Evolutionary conservation across 2,888 invertebrate species (phyloP), one percentile per base, ranked within the genome.

Genomic region (Heteromyza rotundicornis): DNA sequence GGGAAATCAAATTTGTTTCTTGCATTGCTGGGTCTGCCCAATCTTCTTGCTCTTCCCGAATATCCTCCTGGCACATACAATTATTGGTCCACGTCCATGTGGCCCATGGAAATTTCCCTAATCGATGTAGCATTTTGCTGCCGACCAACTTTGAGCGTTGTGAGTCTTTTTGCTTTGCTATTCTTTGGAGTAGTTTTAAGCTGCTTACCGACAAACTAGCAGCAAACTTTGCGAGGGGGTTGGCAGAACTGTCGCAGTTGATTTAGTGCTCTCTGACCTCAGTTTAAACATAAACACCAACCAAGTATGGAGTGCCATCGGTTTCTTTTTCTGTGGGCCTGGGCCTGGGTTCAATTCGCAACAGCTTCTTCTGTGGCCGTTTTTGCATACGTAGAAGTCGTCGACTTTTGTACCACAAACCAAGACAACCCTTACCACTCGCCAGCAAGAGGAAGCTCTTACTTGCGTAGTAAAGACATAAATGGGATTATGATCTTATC

Each of bases 401-500:
- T 23, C 54, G 35, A 57, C 55, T 54, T 60, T 44, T 56, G 49
- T 32, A 24, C 47, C 60, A 22, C 55, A 60, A 47, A 59, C 3
- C 40, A n/a, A 23, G 53, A 59, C 44, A 59, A 53, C 16, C 44
- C n/a, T n/a, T n/a, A n/a, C 40, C 52, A 23, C 63, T 62, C 5
- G 24, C 12, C 60, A 2, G 24, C 24, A 72, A 74, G 20, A 23
- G 16, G n/a, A 78, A 78, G 68, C 74, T 75, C 70, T 55, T 68
- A 67, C 71, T 66, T 68, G 52, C 44, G 52, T 57, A 54, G 72
- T 77, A 80, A 72, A 73, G 78, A 81, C 80, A 81, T 80, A 82
- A 82, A 82, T 81, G 83, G 82, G 82, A 82, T 82, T 82, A 82
- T 81, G 82, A 82, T 82, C 82, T 82, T 82, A 82, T 82, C 82